These are phyloP conservation scores for Agrilus biguttatus DNA, from an alignment of 2,888 invertebrate species.

Conservation along the genomic window DNA sequence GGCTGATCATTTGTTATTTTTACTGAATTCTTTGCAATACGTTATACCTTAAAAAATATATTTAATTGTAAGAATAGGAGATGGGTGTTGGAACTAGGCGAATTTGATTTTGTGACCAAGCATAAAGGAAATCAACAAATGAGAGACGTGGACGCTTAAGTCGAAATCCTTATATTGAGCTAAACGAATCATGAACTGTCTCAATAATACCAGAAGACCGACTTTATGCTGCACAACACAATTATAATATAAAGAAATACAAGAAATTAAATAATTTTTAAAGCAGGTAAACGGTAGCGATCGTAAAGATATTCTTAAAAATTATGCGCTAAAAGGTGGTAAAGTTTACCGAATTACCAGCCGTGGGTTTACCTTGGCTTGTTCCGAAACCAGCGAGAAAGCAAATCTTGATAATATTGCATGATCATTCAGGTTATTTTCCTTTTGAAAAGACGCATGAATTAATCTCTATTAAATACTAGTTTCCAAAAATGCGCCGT, in stretches of 20 bases:
- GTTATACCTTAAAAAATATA: neutral
- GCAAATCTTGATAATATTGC: constrained; percentile 16
- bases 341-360: neutral
- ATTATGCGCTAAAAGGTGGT: neutral
- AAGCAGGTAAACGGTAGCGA: neutral
- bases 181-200: too few relatives aligned
- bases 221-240: neutral
- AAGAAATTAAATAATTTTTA: neutral
- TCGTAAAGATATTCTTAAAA: neutral
- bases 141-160: neutral
- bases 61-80: too few relatives aligned
- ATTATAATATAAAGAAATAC: neutral
- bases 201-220: neutral
- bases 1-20: too few relatives aligned
- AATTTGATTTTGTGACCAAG: neutral
- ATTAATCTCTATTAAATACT: constrained; percentile 14
- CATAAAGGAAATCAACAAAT: neutral
- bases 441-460: constrained; percentile 11
- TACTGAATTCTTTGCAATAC: neutral
- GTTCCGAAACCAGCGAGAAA: constrained; percentile 13
- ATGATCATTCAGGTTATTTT: constrained; percentile 18
- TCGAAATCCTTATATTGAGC: neutral
- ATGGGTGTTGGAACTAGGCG: too few relatives aligned
- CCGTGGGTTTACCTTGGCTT: constrained; percentile 5
- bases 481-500: constrained; percentile 18